These are phyloP conservation scores for Nannoperca obscura DNA, from an alignment of 2,797 vertebrate genomes.

Conservation along the genomic window DNA sequence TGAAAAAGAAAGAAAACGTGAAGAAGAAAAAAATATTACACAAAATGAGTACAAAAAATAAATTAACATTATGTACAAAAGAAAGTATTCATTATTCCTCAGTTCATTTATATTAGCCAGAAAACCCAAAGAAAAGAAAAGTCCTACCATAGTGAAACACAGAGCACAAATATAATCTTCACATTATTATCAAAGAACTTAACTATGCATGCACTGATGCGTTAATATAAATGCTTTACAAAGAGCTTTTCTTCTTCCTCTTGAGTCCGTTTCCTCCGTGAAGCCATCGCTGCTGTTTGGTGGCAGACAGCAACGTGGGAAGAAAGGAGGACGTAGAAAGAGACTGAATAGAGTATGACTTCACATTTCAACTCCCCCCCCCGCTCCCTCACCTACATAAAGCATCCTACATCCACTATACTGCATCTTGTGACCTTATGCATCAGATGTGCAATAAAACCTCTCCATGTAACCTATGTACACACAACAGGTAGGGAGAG, in stretches of 20 bases:
- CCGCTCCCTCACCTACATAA: slow-evolving; percentile 24
- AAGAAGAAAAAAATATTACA: slow-evolving; percentile 40
- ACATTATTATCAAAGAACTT: slow-evolving; percentile 87
- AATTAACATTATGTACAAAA: slow-evolving; percentile 82
- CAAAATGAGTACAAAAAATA: slow-evolving; percentile 78
- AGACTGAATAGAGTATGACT: slow-evolving; percentile 71
- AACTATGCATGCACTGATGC: slow-evolving; percentile 86
- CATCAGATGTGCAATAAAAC: slow-evolving; percentile 73
- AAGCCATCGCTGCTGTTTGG: slow-evolving; percentile 49
- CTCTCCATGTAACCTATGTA: slow-evolving; percentile 68
- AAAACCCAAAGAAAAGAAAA: slow-evolving; percentile 65
- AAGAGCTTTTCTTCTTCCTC: slow-evolving; percentile 73
- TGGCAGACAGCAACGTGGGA: slow-evolving; percentile 57
- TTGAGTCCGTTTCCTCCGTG: slow-evolving; percentile 64
- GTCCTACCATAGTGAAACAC: slow-evolving; percentile 84
- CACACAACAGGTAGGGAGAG: slow-evolving; percentile 52
- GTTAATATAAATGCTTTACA: slow-evolving; percentile 84
- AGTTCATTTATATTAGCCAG: slow-evolving; percentile 76
- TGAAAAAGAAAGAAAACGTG: slow-evolving; percentile 19
- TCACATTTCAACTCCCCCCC: slow-evolving; percentile 60
- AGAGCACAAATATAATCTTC: slow-evolving; percentile 85
- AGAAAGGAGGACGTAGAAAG: slow-evolving; percentile 69
- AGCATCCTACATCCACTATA: slow-evolving; percentile 41
- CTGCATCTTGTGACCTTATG: slow-evolving; percentile 56
- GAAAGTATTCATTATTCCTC: slow-evolving; percentile 73